These are phyloP conservation scores for Ginglymostoma cirratum DNA, from an alignment of 2,113 vertebrate species.

Conservation along the genomic window DNA sequence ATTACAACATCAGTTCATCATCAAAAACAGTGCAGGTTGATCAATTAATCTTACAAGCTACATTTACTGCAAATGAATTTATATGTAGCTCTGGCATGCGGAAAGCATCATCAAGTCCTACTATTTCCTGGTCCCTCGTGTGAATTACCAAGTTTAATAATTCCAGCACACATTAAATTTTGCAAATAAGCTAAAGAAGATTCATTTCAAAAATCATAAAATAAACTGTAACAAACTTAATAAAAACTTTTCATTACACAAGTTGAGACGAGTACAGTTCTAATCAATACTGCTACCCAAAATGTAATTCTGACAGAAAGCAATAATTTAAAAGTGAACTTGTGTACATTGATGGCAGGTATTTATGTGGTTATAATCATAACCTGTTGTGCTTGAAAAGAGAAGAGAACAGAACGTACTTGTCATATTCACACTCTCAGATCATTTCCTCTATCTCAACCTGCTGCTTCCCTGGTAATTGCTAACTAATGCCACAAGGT, in stretches of 20 bases:
- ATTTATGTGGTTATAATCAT: neutral
- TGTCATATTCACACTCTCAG: neutral
- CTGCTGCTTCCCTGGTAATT: neutral
- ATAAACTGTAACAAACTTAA: neutral
- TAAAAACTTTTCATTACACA: neutral
- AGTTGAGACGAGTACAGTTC: neutral
- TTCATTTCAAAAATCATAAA: neutral
- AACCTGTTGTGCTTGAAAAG: neutral
- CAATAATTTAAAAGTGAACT: neutral
- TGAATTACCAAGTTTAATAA: neutral
- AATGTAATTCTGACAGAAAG: neutral
- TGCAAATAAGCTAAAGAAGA: neutral
- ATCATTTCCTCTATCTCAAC: neutral
- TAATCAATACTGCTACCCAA: neutral
- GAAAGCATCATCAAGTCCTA: neutral
- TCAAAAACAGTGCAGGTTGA: neutral
- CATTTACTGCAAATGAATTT: neutral
- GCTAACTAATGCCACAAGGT: neutral
- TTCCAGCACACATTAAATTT: neutral
- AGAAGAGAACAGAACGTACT: neutral
- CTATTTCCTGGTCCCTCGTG: neutral
- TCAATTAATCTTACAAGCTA: neutral
- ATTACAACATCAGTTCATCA: neutral
- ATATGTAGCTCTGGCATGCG: neutral
- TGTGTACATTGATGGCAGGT: neutral